These are phyloP conservation scores for Metalampra italica DNA, from an alignment of 2,888 invertebrate genomes.

Conservation along the genomic window DNA sequence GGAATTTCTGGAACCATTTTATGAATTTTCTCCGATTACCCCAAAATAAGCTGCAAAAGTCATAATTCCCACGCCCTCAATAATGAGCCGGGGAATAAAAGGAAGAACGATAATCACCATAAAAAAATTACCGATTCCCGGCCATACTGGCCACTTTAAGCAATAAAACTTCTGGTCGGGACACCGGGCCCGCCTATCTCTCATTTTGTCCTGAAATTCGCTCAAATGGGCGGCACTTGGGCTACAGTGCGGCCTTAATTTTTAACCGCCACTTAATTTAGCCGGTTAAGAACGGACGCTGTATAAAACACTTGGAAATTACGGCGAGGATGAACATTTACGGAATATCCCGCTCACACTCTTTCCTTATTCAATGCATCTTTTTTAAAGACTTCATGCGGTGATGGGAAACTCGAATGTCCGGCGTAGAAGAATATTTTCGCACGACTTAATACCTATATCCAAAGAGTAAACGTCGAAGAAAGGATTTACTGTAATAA, in stretches of 20 bases:
- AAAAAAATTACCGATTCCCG: conserved; percentile 13
- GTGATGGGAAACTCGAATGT: too few species aligned
- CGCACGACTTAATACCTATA: too few species aligned
- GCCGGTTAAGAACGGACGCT: conserved; percentile 5
- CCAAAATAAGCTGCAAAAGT: not conserved
- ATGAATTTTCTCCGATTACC: too few species aligned
- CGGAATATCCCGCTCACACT: too few species aligned
- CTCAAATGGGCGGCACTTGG: conserved; percentile 29
- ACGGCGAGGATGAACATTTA: too few species aligned
- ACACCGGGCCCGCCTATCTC: conserved; percentile 50
- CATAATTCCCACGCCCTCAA: not conserved
- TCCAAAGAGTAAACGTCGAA: too few species aligned
- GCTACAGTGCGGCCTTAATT: conserved; percentile 26
- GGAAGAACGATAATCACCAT: conserved; percentile 6
- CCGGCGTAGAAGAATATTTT: too few species aligned
- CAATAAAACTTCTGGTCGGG: conserved; percentile 53
- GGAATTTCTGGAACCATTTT: too few species aligned
- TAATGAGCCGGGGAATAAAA: not conserved
- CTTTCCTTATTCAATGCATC: too few species aligned
- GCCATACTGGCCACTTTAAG: conserved; percentile 16
- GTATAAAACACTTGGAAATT: too few species aligned
- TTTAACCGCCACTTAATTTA: conserved; percentile 30
- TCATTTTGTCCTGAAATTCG: conserved; percentile 45
- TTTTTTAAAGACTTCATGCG: too few species aligned
- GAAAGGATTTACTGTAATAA: too few species aligned